Base-by-base conservation (phyloP, 2,888 invertebrate species). In the Agrotis segetum region DNA sequence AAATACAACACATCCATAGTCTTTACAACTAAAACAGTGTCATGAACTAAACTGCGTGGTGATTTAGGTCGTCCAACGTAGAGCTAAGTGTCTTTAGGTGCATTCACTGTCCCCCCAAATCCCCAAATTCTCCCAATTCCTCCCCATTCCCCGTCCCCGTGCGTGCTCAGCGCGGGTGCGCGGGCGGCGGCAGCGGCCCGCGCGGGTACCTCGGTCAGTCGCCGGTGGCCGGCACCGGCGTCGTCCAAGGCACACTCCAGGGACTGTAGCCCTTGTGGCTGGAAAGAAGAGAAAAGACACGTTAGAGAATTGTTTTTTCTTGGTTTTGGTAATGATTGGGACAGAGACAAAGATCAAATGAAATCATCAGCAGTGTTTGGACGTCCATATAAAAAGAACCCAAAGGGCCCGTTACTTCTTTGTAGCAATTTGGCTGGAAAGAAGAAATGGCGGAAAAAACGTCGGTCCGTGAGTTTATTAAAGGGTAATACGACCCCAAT, bases 121-220 rank as follows among this genome's bases (percentile, higher is more conserved):
- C 60, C 49, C 55, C 77, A 73, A 21, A 1, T 66, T 21, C 59
- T 47, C 65, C 67, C 63, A 24, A 49, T 62, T 62, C 46, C 73
- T 55, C 77, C 77, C 59, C 60, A n/a, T 61, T 47, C 74, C 62
- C 81, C 80, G 76, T 80, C 71, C 74, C 59, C 76, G 75, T 77
- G 80, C 81, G 87, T 87, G 90, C 85, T 92, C 91, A 93, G 83
- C 91, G 92, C 88, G 92, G 92, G 82, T 88, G 95, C 92, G 95
- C 93, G 88, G 95, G 94, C 91, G 93, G 89, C 71, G 92, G 88
- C 62, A 92, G 94, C 72, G 93, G 94, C 94, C 94, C 95, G 91
- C 96, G 95, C 97, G 96, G 96, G 91, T 96, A 92, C 88, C 93
- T 90, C 89, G 96, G 97, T 97, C 97, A 97, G 97, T 97, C 97